Conservation (phyloP, 2,113 vertebrate genomes). For the Prinia subflava region DNA sequence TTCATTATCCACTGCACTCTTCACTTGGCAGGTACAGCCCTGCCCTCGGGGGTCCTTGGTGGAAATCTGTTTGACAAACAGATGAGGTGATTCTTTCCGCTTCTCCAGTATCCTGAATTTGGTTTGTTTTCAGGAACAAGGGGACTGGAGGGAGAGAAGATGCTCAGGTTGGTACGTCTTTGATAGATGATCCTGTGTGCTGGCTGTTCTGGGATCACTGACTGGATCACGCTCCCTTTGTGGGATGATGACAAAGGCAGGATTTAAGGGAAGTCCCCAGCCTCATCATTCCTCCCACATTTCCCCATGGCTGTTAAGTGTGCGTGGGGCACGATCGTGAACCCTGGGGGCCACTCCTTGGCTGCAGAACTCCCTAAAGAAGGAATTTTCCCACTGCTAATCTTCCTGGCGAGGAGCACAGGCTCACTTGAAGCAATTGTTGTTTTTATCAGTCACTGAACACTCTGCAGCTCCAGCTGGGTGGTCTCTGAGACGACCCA, state of each 20-base stretch:
- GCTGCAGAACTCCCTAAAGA: background rate
- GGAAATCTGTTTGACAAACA: background rate
- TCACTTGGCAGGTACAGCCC: accelerated
- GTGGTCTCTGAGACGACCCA: conserved; percentile 16
- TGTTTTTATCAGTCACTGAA: background rate
- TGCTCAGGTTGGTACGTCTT: background rate
- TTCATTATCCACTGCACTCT: accelerated
- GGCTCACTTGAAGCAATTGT: background rate
- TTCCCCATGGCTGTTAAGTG: background rate
- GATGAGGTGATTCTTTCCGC: background rate
- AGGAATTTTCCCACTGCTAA: conserved; percentile 34
- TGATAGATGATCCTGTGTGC: background rate
- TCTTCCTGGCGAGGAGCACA: background rate
- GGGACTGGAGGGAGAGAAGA: background rate
- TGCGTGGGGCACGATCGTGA: background rate
- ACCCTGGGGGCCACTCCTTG: background rate
- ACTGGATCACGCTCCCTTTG: background rate
- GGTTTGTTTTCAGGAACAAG: background rate
- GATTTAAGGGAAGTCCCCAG: background rate
- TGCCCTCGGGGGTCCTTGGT: accelerated
- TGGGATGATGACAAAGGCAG: background rate
- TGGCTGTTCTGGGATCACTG: accelerated
- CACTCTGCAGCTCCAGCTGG: background rate
- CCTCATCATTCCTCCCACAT: background rate
- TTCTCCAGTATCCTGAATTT: background rate